Conservation (phyloP, 2,888 invertebrate species). For the Pantelozetes paolii region DNA sequence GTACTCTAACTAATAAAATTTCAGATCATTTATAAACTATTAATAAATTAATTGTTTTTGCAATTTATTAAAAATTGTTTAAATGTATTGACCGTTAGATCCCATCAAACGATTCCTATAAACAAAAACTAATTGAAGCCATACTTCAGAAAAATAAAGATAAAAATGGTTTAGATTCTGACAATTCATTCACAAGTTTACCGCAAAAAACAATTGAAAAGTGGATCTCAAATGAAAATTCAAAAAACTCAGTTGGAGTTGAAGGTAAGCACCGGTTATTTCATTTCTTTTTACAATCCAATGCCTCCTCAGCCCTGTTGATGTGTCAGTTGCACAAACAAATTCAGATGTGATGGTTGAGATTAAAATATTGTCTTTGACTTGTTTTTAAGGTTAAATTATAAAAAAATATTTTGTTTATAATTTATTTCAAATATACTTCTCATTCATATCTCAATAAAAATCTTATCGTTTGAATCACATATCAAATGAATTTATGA, state of each 20-base stretch:
- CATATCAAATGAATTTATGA: no score
- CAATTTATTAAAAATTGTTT: no score
- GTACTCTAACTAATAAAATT: no score
- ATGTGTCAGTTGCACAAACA: neutral
- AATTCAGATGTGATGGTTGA: no score
- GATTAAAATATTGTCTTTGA: no score
- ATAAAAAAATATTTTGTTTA: no score
- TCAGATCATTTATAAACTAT: no score
- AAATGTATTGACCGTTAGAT: neutral
- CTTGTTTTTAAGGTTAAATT: no score
- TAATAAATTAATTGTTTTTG: no score
- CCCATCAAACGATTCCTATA: neutral
- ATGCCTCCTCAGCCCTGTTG: neutral
- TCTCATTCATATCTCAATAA: no score
- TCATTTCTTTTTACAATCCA: neutral
- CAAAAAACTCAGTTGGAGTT: neutral
- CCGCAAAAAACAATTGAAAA: neutral
- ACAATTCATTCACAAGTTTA: neutral
- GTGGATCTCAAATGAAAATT: neutral
- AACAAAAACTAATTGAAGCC: conserved; percentile 6
- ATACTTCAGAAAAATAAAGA: conserved; percentile 6
- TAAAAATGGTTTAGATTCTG: neutral
- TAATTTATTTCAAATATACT: no score
- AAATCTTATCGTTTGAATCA: no score
- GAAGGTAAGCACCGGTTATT: neutral